Percentiles rank a stretch among this genome's conserved stretches.
Conservation (phyloP, 2,888 invertebrate species). For the Nephrotoma appendiculata region DNA sequence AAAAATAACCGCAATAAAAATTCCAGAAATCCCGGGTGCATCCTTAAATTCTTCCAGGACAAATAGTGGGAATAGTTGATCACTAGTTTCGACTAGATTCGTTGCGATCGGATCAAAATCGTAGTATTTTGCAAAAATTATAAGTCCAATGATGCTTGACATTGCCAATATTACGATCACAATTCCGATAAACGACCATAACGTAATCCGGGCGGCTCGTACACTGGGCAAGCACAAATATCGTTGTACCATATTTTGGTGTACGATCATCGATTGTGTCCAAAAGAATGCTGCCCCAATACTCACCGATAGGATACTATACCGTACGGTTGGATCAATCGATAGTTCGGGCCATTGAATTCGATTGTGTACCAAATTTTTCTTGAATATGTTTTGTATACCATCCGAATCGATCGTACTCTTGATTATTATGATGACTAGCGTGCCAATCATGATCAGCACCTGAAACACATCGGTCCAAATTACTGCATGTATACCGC, state of each 20-base stretch:
- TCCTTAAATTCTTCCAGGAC: neutral
- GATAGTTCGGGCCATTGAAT: slow-evolving; percentile 41
- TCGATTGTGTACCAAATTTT: slow-evolving; percentile 47
- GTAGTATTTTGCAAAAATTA: neutral
- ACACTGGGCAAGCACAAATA: neutral
- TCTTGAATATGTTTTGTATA: slow-evolving; percentile 39
- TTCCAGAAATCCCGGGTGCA: neutral
- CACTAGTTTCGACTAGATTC: neutral
- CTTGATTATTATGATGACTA: slow-evolving; percentile 49
- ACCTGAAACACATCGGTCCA: slow-evolving; percentile 64
- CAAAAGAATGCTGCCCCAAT: neutral
- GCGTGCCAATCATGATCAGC: slow-evolving; percentile 51
- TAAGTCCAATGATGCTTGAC: neutral
- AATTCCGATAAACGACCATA: neutral
- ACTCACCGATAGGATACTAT: neutral
- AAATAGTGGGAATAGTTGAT: neutral
- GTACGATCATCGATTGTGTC: neutral
- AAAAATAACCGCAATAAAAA: neutral
- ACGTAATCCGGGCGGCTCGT: neutral
- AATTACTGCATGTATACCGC: slow-evolving; percentile 57
- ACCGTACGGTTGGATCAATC: neutral
- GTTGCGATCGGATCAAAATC: neutral
- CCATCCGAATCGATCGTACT: slow-evolving; percentile 54
- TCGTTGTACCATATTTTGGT: neutral
- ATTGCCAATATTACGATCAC: neutral